These are phyloP conservation scores for Falco novaeseelandiae DNA, from an alignment of 2,797 vertebrate genomes.

Conservation along the genomic window DNA sequence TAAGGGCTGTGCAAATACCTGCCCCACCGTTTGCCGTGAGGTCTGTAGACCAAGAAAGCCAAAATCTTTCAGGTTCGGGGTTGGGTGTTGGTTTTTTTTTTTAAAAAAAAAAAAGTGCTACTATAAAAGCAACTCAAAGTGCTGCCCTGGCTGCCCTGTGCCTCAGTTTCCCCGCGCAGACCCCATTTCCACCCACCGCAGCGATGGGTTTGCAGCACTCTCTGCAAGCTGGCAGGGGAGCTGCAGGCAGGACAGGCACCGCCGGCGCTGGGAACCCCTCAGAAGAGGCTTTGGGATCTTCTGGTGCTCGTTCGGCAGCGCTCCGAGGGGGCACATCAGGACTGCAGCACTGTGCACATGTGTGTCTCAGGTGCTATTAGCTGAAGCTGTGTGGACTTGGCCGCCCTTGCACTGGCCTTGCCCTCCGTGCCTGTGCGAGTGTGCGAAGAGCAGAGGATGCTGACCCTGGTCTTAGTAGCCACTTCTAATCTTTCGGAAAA, in stretches of 20 bases:
- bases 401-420: not conserved
- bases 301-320: not conserved
- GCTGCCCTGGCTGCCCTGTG: accelerated
- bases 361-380: accelerated
- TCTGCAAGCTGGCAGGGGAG: not conserved
- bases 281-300: not conserved
- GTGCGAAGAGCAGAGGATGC: not conserved
- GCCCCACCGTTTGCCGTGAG: not conserved
- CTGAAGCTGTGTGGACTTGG: not conserved
- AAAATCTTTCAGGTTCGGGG: not conserved
- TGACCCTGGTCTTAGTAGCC: not conserved
- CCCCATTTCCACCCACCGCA: accelerated
- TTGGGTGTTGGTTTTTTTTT: not conserved
- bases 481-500: not conserved
- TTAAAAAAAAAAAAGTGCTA: not conserved
- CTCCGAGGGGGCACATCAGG: accelerated
- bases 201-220: too few relatives aligned
- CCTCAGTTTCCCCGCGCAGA: not conserved
- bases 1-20: not conserved
- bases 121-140: not conserved
- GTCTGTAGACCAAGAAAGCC: not conserved
- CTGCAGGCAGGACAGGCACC: not conserved
- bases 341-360: accelerated
- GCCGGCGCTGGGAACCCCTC: not conserved
- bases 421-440: accelerated